Evolutionary conservation across 2,888 invertebrate genomes (phyloP).

Genomic region (Brachylomia viminalis): DNA sequence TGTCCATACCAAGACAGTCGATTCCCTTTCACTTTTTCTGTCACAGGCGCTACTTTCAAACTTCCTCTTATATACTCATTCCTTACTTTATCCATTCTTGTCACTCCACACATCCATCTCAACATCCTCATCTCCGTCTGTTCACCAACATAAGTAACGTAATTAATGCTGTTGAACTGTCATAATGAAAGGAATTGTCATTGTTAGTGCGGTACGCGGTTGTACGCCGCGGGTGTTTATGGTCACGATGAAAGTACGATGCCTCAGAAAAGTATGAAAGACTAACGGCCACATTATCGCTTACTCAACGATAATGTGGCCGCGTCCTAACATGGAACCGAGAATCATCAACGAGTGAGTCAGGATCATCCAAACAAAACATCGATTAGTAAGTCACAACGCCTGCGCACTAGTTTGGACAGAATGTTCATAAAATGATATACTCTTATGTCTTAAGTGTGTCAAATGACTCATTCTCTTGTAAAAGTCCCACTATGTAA

Average conservation of each 20-base stretch:
- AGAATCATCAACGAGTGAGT: constrained; percentile 48
- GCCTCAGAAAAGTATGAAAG: not conserved
- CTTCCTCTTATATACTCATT: no score
- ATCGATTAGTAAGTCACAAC: constrained; percentile 20
- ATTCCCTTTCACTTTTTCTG: no score
- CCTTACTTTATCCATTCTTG: no score
- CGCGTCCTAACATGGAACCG: not conserved
- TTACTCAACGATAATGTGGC: constrained; percentile 10
- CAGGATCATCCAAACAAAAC: constrained; percentile 37
- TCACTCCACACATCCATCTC: no score
- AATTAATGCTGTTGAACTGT: no score
- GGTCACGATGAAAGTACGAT: not conserved
- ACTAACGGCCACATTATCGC: not conserved
- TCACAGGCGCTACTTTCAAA: no score
- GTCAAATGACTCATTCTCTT: constrained; percentile 47
- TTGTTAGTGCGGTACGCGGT: no score
- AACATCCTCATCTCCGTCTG: no score
- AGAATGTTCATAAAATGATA: constrained; percentile 20
- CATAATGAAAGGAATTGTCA: no score
- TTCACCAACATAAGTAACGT: no score
- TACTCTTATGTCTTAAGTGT: constrained; percentile 26
- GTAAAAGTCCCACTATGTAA: not conserved
- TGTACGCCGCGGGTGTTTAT: not conserved
- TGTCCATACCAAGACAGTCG: no score
- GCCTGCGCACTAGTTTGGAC: constrained; percentile 7